Percentiles rank a stretch among this genome's conserved stretches.
These are phyloP conservation scores for Idaea biselata DNA, from an alignment of 2,888 invertebrate genomes.

Conservation along the genomic window DNA sequence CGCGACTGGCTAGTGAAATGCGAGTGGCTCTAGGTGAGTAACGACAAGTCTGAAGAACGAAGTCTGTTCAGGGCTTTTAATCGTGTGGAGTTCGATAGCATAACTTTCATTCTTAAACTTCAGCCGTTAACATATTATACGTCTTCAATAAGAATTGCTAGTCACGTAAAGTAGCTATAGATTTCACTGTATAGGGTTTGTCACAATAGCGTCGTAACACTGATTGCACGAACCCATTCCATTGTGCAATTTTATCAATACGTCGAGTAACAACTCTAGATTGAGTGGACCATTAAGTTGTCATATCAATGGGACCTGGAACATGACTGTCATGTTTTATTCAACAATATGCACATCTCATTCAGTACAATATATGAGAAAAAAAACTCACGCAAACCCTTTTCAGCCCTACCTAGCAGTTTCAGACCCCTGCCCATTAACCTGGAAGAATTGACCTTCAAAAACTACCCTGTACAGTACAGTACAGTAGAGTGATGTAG, in stretches of 20 bases:
- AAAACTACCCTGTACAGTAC: not conserved
- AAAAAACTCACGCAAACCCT: not conserved
- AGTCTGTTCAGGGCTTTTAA: no score
- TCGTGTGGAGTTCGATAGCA: no score
- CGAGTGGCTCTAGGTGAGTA: no score
- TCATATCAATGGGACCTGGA: constrained; percentile 17
- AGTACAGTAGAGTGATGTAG: no score
- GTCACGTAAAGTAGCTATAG: constrained; percentile 21
- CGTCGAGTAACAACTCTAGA: constrained; percentile 30
- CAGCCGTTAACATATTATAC: not conserved
- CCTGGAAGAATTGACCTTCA: not conserved
- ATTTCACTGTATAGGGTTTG: constrained; percentile 39
- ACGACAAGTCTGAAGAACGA: no score
- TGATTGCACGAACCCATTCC: constrained; percentile 54
- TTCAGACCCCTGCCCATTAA: not conserved
- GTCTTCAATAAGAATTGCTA: not conserved
- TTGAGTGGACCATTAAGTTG: constrained; percentile 35
- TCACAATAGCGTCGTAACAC: constrained; percentile 57
- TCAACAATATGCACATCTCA: not conserved
- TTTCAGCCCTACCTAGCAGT: not conserved
- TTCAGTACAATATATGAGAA: not conserved
- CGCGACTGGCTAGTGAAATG: no score
- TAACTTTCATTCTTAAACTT: no score
- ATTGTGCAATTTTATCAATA: constrained; percentile 52
- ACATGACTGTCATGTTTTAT: constrained; percentile 6